Conservation (phyloP, 2,888 invertebrate genomes). For the Exephanes ischioxanthus region DNA sequence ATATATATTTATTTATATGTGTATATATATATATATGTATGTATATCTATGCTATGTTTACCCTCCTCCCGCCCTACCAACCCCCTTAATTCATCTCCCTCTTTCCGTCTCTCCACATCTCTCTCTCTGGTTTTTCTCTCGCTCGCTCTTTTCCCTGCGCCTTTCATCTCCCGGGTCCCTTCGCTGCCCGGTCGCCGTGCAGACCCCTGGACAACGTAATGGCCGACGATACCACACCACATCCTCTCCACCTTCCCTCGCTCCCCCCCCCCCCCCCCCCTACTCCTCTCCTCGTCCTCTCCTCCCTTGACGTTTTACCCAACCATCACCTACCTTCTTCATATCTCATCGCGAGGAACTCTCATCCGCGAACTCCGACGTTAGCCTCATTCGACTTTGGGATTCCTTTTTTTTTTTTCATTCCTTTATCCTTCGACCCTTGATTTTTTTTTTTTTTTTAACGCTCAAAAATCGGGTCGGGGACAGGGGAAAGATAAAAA, state of each 20-base stretch:
- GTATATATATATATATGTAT: not conserved
- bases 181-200: constrained; percentile 51
- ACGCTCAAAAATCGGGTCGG: not conserved
- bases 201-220: constrained; percentile 64
- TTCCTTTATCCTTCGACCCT: not conserved
- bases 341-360: not conserved
- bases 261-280: constrained; percentile 11
- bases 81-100: constrained; percentile 62
- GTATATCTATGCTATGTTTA: constrained; percentile 57
- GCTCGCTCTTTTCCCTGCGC: constrained; percentile 34
- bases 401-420: not conserved
- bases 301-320: constrained; percentile 19
- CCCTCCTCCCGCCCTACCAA: constrained; percentile 63
- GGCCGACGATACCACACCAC: constrained; percentile 59
- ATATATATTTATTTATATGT: not conserved
- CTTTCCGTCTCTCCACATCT: constrained; percentile 37
- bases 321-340: constrained; percentile 1
- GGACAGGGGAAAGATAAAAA: not conserved
- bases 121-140: constrained; percentile 8
- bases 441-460: not conserved
- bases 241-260: constrained; percentile 52
- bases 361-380: too few species aligned
- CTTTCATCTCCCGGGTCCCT: constrained; percentile 51
- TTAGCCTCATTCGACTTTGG: not conserved
- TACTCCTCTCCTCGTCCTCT: not conserved